A percentile compares a stretch with the other conserved stretches of the same genome.
These are phyloP conservation scores for Myoxocephalus aenaeus DNA, from an alignment of 2,797 vertebrate genomes.

Conservation along the genomic window DNA sequence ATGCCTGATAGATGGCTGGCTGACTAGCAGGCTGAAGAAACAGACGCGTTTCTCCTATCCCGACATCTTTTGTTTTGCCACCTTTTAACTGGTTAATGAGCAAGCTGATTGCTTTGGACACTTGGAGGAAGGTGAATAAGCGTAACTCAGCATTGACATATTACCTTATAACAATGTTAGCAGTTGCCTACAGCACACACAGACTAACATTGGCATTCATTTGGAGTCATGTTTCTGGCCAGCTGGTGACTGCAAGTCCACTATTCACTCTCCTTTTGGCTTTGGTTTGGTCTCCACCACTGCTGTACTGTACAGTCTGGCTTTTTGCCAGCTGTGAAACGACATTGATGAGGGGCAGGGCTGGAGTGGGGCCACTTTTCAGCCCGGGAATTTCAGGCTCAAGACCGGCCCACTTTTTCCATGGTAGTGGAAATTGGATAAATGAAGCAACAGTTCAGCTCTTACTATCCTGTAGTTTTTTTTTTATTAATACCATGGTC, in stretches of 20 bases:
- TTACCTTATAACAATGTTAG: not conserved
- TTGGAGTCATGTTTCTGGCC: not conserved
- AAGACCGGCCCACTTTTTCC: too few species aligned
- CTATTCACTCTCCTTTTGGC: not conserved
- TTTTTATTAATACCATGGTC: too few species aligned
- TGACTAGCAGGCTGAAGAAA: not conserved
- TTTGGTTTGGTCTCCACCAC: constrained; percentile 5
- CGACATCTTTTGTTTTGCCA: not conserved
- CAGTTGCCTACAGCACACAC: not conserved
- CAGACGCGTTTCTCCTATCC: not conserved
- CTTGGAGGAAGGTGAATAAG: not conserved
- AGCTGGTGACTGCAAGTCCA: not conserved
- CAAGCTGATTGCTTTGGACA: not conserved
- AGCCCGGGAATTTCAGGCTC: too few species aligned
- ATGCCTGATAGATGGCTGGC: constrained; percentile 10
- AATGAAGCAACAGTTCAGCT: too few species aligned
- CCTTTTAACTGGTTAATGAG: not conserved
- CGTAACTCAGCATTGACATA: not conserved
- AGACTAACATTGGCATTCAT: not conserved
- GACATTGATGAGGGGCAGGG: too few species aligned
- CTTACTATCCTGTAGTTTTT: too few species aligned
- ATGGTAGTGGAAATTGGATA: too few species aligned
- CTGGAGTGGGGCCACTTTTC: too few species aligned
- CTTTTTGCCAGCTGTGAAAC: too few species aligned
- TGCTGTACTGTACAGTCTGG: not conserved